A percentile compares a stretch with the other conserved stretches of the same genome.
phyloP scores from a whole-genome alignment of 2,113 vertebrate species.

The Brachyhypopomus gauderio region DNA sequence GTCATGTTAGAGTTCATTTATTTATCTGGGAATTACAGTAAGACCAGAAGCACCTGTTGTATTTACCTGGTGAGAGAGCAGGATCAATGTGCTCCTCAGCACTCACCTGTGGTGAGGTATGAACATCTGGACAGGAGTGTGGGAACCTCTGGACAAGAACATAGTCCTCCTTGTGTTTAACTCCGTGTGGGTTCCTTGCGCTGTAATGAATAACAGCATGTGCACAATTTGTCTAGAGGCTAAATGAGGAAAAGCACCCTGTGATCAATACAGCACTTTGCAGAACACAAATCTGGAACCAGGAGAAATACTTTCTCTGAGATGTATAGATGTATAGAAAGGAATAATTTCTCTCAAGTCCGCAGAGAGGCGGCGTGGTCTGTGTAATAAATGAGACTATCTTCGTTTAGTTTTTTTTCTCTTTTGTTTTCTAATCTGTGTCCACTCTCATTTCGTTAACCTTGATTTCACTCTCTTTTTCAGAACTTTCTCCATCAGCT shows the following conservation, averaged over 20 bases:
- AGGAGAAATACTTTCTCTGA: constrained; percentile 2
- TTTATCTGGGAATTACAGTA: background rate
- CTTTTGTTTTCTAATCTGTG: background rate
- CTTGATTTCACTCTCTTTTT: constrained; percentile 29
- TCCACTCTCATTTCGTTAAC: constrained; percentile 29
- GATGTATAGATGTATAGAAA: background rate
- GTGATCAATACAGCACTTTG: constrained; percentile 30
- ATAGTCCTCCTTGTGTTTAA: background rate
- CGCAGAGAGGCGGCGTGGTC: background rate
- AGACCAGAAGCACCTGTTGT: background rate
- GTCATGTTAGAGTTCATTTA: too few relatives aligned
- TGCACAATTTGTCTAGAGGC: constrained; percentile 15
- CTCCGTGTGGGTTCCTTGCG: background rate
- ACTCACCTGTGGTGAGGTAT: background rate
- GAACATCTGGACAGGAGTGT: background rate
- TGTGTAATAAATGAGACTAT: constrained; percentile 28
- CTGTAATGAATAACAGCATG: background rate
- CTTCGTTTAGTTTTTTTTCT: background rate
- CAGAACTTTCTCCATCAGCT: constrained; percentile 39
- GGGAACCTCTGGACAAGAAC: background rate
- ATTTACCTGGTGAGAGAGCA: background rate
- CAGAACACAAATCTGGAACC: constrained; percentile 13
- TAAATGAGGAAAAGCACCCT: constrained; percentile 19
- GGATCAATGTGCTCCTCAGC: background rate
- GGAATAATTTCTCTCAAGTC: background rate